These are phyloP conservation scores for rabbit (Oryctolagus cuniculus) DNA, from an alignment of 2,113 vertebrate species.

Conservation along the genomic window mOryCun1.1 NC_091442.1:25822001-25822500, in stretches of 20 bases:
- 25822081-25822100: no score
- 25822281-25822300: not conserved
- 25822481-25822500: slow-evolving; percentile 6
- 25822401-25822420: not conserved
- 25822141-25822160: not conserved
- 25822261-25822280: not conserved
- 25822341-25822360: no score
- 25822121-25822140: not conserved
- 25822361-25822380: not conserved
- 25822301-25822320: not conserved
- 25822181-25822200: not conserved
- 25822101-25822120: not conserved
- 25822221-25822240: not conserved
- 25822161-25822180: not conserved
- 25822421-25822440: not conserved
- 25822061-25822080: no score
- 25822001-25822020: not conserved
- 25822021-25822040: not conserved
- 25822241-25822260: not conserved
- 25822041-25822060: not conserved
- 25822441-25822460: not conserved
- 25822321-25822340: not conserved
- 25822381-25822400: not conserved
- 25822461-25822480: slow-evolving; percentile 2
- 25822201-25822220: not conserved